These are phyloP conservation scores for Beris chalybata DNA, from an alignment of 2,888 invertebrate species.

Conservation along the genomic window DNA sequence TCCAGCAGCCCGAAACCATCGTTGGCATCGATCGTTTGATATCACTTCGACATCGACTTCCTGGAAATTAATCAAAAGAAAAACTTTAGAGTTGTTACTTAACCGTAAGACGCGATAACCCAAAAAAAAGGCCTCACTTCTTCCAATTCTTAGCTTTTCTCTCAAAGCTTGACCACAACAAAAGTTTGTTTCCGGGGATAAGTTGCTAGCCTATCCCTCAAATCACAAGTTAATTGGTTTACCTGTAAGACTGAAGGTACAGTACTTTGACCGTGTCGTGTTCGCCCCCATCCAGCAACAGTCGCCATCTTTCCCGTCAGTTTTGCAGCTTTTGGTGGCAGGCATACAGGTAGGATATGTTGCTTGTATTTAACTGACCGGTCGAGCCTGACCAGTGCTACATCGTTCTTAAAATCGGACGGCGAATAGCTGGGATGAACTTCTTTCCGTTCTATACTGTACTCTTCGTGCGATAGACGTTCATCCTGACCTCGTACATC, in stretches of 20 bases:
- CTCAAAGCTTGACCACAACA: no score
- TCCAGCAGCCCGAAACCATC: slow-evolving; percentile 90
- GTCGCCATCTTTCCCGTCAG: slow-evolving; percentile 86
- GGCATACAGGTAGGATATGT: slow-evolving; percentile 89
- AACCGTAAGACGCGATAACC: no score
- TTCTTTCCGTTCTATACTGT: slow-evolving; percentile 83
- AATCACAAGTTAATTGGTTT: slow-evolving; percentile 3
- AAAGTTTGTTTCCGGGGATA: no score
- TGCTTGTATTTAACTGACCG: slow-evolving; percentile 84
- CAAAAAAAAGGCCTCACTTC: no score
- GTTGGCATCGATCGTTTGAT: slow-evolving; percentile 86
- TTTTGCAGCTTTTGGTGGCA: slow-evolving; percentile 77
- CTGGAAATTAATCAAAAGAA: slow-evolving; percentile 48
- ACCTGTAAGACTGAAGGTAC: slow-evolving; percentile 82
- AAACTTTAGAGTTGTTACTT: no score
- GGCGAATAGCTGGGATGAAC: slow-evolving; percentile 90
- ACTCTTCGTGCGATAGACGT: slow-evolving; percentile 83
- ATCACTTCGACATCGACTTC: slow-evolving; percentile 86
- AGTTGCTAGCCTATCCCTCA: no score
- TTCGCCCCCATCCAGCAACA: slow-evolving; percentile 91
- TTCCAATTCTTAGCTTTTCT: no score
- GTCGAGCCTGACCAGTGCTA: slow-evolving; percentile 80
- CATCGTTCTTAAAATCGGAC: slow-evolving; percentile 87
- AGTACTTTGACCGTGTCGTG: slow-evolving; percentile 83
- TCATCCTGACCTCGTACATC: slow-evolving; percentile 86